A percentile compares a stretch with the other conserved stretches of the same genome.
These are phyloP conservation scores for Drosophila neotestacea DNA, from an alignment of 2,888 invertebrate species.

Conservation along the genomic window DNA sequence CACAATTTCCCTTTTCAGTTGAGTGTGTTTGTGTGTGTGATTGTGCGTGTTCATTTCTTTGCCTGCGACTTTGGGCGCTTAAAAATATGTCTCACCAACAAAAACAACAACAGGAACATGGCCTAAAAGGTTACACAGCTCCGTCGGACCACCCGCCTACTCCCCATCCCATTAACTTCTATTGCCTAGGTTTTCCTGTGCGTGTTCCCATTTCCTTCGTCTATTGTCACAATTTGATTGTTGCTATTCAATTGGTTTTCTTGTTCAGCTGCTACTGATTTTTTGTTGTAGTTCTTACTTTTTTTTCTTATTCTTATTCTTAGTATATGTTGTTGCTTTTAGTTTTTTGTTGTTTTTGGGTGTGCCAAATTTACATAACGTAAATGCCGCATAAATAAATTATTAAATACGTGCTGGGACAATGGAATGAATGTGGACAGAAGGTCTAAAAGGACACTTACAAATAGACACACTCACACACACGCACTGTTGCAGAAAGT, in stretches of 20 bases:
- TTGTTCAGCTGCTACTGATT: constrained; percentile 41
- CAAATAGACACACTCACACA: not conserved
- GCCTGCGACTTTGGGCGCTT: constrained; percentile 55
- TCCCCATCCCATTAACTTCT: not conserved
- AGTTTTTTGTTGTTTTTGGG: constrained; percentile 25
- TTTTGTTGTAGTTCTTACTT: constrained; percentile 9
- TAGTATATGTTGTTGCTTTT: no score
- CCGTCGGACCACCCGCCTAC: not conserved
- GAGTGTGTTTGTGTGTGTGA: constrained; percentile 13
- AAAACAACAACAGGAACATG: constrained; percentile 18
- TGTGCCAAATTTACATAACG: constrained; percentile 78
- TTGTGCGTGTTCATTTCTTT: constrained; percentile 39
- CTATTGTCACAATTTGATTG: constrained; percentile 59
- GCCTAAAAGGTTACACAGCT: constrained; percentile 31
- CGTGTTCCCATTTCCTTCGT: constrained; percentile 52
- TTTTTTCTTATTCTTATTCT: constrained; percentile 10
- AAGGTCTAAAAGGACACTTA: constrained; percentile 26
- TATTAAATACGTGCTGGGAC: constrained; percentile 76
- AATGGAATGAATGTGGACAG: constrained; percentile 46
- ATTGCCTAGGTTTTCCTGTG: constrained; percentile 31
- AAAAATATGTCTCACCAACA: constrained; percentile 35
- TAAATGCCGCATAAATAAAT: constrained; percentile 81
- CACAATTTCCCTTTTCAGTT: constrained; percentile 30
- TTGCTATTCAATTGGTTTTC: constrained; percentile 72
- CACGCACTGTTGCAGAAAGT: not conserved